phyloP scores from a whole-genome alignment of 2,888 invertebrate genomes.

The Andrena flavipes region DNA sequence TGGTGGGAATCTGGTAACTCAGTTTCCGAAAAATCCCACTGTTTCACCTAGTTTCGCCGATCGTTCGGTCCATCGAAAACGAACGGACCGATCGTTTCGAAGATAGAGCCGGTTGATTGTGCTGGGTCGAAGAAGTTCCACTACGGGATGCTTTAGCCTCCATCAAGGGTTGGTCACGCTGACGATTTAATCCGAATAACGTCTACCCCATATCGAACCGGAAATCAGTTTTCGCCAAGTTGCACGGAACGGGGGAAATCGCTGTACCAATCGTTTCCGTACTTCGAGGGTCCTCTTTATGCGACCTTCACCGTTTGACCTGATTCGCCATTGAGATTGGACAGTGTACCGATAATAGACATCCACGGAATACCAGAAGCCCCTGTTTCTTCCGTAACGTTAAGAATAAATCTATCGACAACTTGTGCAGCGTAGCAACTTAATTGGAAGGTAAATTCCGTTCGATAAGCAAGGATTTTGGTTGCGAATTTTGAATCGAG shows the following conservation, averaged over 20 bases:
- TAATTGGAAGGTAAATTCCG: too few relatives aligned
- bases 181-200: slow-evolving; percentile 63
- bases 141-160: slow-evolving; percentile 19
- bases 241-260: slow-evolving; percentile 50
- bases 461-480: neutral
- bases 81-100: slow-evolving; percentile 18
- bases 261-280: slow-evolving; percentile 15
- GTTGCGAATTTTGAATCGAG: neutral
- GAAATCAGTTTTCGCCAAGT: slow-evolving; percentile 63
- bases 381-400: too few relatives aligned
- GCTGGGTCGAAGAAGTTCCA: slow-evolving; percentile 1
- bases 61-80: slow-evolving; percentile 2
- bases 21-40: neutral
- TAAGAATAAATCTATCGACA: too few relatives aligned
- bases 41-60: neutral
- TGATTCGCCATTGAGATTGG: slow-evolving; percentile 1
- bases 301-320: slow-evolving; percentile 13
- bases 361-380: neutral
- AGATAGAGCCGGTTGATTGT: slow-evolving; percentile 16
- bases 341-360: neutral
- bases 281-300: neutral
- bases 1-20: neutral
- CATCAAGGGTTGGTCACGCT: slow-evolving; percentile 36
- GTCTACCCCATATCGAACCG: slow-evolving; percentile 46
- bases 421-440: too few relatives aligned